Evolutionary conservation across 2,797 vertebrate species (phyloP).

Genomic region (Bradypodion pumilum): DNA sequence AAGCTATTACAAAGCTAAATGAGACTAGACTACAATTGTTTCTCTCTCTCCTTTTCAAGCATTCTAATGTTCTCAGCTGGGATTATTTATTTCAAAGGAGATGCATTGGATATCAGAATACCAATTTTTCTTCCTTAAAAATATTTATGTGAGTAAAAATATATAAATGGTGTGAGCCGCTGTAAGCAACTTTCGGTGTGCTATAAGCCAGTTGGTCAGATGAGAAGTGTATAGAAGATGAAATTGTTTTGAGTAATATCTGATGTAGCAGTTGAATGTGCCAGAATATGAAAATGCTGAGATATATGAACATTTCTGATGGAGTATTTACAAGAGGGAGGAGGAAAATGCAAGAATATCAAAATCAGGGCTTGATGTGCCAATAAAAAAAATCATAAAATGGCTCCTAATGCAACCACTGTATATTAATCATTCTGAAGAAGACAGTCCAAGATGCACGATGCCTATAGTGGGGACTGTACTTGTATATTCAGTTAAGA

Average conservation of each 20-base stretch:
- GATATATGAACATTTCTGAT: constrained; percentile 16
- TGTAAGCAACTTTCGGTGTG: constrained; percentile 15
- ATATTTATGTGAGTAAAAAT: constrained; percentile 33
- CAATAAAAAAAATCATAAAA: constrained; percentile 23
- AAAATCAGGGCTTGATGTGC: constrained; percentile 44
- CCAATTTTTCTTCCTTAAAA: constrained; percentile 25
- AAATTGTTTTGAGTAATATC: constrained; percentile 22
- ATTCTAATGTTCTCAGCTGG: constrained; percentile 6
- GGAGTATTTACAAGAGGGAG: constrained; percentile 38
- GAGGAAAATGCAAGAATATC: constrained; percentile 39
- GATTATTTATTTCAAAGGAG: constrained; percentile 29
- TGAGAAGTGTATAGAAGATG: constrained; percentile 40
- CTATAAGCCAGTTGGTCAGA: constrained; percentile 17
- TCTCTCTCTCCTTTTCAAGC: too few species aligned
- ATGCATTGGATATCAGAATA: constrained; percentile 32
- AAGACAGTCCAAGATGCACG: background rate
- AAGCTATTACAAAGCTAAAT: too few species aligned
- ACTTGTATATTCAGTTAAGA: constrained; percentile 30
- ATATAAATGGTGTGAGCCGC: constrained; percentile 31
- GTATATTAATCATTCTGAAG: constrained; percentile 39
- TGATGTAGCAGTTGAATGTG: constrained; percentile 38
- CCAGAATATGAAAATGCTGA: constrained; percentile 14
- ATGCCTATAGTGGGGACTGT: constrained; percentile 10
- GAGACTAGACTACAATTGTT: too few species aligned
- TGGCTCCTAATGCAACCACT: background rate